A percentile compares a stretch with the other conserved stretches of the same genome.
Conservation (phyloP, 2,888 invertebrate genomes). For the Cryptus armator region DNA sequence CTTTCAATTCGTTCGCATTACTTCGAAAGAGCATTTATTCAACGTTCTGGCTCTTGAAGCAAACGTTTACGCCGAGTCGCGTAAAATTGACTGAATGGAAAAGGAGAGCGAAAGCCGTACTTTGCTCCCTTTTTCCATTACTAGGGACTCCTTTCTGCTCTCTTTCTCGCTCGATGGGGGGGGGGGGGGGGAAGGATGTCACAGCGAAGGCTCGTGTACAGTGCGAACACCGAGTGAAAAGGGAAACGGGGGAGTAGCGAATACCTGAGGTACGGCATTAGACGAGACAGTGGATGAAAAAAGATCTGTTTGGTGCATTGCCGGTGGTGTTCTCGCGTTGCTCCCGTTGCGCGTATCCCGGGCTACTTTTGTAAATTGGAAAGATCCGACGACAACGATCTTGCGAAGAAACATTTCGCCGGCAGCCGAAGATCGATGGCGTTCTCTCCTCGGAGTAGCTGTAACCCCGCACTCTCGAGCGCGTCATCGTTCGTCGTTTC, state of each 20-base stretch:
- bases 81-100: conserved; percentile 38
- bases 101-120: neutral
- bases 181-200: neutral
- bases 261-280: neutral
- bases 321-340: neutral
- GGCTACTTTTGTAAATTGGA: conserved; percentile 34
- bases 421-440: conserved; percentile 28
- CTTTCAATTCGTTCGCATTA: conserved; percentile 35
- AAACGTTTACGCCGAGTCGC: conserved; percentile 29
- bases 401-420: neutral
- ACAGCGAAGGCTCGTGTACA: neutral
- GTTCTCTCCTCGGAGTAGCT: conserved; percentile 2
- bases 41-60: conserved; percentile 29
- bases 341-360: conserved; percentile 5
- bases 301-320: neutral
- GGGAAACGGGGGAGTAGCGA: neutral
- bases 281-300: neutral
- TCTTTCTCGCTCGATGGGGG: neutral
- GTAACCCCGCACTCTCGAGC: neutral
- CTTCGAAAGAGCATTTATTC: conserved; percentile 41
- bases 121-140: neutral
- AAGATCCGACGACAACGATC: conserved; percentile 41
- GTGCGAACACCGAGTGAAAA: neutral
- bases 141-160: neutral
- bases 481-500: conserved; percentile 13